Base-by-base conservation (phyloP, 2,888 invertebrate species). In the Tiphia femorata region DNA sequence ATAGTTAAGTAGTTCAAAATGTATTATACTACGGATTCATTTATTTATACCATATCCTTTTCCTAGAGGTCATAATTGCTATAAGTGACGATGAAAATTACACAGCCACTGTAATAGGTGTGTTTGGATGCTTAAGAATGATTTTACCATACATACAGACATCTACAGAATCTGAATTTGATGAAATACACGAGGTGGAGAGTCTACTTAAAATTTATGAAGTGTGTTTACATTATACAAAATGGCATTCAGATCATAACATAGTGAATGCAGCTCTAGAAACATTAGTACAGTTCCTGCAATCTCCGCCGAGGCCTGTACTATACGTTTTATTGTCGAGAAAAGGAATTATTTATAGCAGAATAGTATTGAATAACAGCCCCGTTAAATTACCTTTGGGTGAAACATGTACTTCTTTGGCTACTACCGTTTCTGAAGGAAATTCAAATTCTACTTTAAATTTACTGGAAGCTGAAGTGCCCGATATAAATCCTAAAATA, bases 181-280 rank as follows among this genome's bases (percentile, higher is more conserved):
- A 74, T 14, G 72, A 72, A 2, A 67, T 65, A 4, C 67, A 73
- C 23, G 64, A 72, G 12, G 56, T 75, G 42, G 77, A 82, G 35
- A 77, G 70, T 44, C 69, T 80, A 12, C 55, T 87, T 63, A 86
- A 94, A 90, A 86, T 94, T 25, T 94, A 92, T 81, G 91, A 93
- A 82, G 86, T 93, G 53, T 93, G 92, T 81, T 83, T 94, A 47
- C 86, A 90, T 76, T 92, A 91, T 83, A 86, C 90, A 0, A 80
- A 82, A 52, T 85, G 86, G 20, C 90, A 91, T 70, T 84, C 85
- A 5, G 94, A 96, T 83, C 96, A 97, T 83, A 96, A 96, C 82
- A 89, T 96, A 54, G 90, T 95, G 70, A 96, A 96, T 77, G 91
- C 94, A 1, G 90, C 95, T 14, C 86, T 97, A 78, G 97, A 98